Conservation (phyloP, 2,888 invertebrate species). For the Dicyrtoma fusca region DNA sequence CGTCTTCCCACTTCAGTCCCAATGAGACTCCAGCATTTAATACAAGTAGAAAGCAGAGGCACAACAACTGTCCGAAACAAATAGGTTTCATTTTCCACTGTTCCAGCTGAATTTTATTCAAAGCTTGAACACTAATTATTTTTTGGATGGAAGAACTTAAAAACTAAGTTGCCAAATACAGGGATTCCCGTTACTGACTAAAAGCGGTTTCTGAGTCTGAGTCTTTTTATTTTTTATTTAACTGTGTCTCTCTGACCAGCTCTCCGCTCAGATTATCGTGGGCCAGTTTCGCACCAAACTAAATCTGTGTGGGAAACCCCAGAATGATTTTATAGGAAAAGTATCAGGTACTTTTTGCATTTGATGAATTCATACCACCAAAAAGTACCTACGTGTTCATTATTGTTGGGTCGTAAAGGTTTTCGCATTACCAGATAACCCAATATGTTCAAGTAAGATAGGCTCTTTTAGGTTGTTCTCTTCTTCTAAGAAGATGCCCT, state of each 20-base stretch:
- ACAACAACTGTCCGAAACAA: background rate
- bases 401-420: too few relatives aligned
- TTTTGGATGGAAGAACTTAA: background rate
- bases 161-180: background rate
- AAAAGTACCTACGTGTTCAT: too few relatives aligned
- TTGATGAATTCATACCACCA: too few relatives aligned
- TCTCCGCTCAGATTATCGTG: background rate
- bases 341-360: background rate
- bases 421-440: too few relatives aligned
- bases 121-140: background rate
- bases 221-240: too few relatives aligned
- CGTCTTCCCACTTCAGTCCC: conserved; percentile 15
- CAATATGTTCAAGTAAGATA: too few relatives aligned
- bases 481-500: too few relatives aligned
- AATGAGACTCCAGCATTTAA: background rate
- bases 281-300: conserved; percentile 17
- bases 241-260: too few relatives aligned
- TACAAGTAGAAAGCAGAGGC: background rate
- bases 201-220: too few relatives aligned
- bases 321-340: conserved; percentile 1
- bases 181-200: too few relatives aligned
- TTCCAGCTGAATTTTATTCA: background rate
- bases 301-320: background rate
- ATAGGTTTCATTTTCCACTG: background rate
- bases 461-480: too few relatives aligned